Percentiles rank a stretch among this genome's conserved stretches.
Conservation (phyloP, 2,797 vertebrate species). For the Catharus ustulatus region DNA sequence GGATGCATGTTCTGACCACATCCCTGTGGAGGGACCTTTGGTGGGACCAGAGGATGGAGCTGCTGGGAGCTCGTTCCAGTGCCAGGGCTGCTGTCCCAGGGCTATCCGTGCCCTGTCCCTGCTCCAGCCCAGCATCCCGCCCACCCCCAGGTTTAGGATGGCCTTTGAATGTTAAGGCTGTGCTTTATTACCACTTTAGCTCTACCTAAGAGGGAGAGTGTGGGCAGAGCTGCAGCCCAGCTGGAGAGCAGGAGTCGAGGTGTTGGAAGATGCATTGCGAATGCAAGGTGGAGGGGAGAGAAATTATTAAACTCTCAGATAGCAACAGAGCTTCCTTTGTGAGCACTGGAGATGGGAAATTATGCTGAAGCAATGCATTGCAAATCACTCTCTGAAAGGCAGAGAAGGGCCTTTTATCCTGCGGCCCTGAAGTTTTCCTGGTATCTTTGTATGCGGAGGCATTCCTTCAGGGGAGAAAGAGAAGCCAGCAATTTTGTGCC, state of each 20-base stretch:
- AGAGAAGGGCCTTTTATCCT: conserved; percentile 72
- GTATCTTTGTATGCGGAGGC: conserved; percentile 76
- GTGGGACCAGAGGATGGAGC: not conserved
- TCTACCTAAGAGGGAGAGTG: not conserved
- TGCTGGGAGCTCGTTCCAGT: fast-evolving
- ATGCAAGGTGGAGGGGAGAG: conserved; percentile 69
- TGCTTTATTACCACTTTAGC: not conserved
- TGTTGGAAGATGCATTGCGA: conserved; percentile 47
- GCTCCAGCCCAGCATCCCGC: fast-evolving
- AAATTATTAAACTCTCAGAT: conserved; percentile 74
- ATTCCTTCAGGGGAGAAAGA: conserved; percentile 72
- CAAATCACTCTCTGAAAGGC: conserved; percentile 69
- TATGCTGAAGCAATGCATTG: conserved; percentile 77
- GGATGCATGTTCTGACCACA: fast-evolving
- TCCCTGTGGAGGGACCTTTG: not conserved
- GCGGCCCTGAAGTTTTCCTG: conserved; percentile 59
- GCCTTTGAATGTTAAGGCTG: not conserved
- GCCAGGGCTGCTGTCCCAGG: not conserved
- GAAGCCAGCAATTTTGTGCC: conserved; percentile 74
- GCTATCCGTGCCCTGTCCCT: fast-evolving
- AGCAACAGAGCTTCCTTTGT: conserved; percentile 75
- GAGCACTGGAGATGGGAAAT: conserved; percentile 72
- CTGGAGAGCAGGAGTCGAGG: not conserved
- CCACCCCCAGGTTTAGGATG: not conserved
- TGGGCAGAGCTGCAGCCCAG: conserved; percentile 2